These are phyloP conservation scores for Caenorhabditis remanei DNA, from an alignment of 1,140 invertebrate species.

Conservation along the genomic window DNA sequence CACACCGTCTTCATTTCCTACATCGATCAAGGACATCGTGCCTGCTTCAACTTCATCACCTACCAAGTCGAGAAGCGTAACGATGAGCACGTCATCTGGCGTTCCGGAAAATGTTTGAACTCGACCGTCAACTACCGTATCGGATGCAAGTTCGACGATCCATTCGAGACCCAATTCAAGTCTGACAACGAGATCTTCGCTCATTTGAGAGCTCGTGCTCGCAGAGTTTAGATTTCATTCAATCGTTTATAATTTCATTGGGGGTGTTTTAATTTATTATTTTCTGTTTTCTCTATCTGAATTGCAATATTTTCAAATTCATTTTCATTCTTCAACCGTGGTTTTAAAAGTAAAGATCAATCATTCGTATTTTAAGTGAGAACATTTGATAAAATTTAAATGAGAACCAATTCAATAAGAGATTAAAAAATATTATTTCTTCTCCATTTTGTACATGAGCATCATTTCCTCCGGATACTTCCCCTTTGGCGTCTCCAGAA, in stretches of 20 bases:
- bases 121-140: slow-evolving; percentile 74
- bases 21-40: slow-evolving; percentile 75
- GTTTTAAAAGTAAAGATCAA: neutral
- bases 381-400: neutral
- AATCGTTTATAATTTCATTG: slow-evolving; percentile 7
- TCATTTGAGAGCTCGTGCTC: slow-evolving; percentile 65
- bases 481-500: slow-evolving; percentile 80
- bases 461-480: slow-evolving; percentile 76
- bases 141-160: slow-evolving; percentile 78
- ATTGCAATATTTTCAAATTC: slow-evolving; percentile 1
- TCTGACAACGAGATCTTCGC: slow-evolving; percentile 75
- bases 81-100: slow-evolving; percentile 72
- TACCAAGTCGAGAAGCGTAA: slow-evolving; percentile 73
- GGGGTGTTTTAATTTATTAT: neutral
- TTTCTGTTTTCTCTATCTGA: neutral
- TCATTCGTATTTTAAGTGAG: neutral
- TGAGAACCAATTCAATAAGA: neutral
- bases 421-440: neutral
- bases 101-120: slow-evolving; percentile 77
- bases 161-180: slow-evolving; percentile 76
- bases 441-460: slow-evolving; percentile 71
- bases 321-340: too few relatives aligned
- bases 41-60: slow-evolving; percentile 77
- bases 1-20: slow-evolving; percentile 77
- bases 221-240: slow-evolving; percentile 41